phyloP scores from a whole-genome alignment of 2,888 invertebrate genomes.

The Tineola bisselliella region DNA sequence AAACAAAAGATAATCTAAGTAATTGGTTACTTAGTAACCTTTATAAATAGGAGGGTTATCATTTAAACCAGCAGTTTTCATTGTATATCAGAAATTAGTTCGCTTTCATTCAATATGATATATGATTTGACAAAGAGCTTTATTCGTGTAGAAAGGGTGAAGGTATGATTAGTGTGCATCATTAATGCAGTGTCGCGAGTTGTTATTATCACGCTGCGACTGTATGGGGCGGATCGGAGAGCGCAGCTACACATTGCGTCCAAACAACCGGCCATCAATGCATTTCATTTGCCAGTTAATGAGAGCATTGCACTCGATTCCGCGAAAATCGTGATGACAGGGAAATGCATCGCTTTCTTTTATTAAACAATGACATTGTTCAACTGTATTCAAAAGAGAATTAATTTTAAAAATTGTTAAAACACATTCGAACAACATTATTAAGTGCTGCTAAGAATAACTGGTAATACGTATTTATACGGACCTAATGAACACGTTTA shows the following conservation, averaged over 20 bases:
- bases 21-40: too few relatives aligned
- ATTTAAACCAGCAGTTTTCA: too few relatives aligned
- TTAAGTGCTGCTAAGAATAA: background rate
- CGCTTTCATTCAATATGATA: too few relatives aligned
- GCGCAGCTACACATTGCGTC: conserved; percentile 39
- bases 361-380: conserved; percentile 5
- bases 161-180: conserved; percentile 20
- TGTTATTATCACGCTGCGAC: conserved; percentile 41
- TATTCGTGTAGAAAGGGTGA: background rate
- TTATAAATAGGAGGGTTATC: too few relatives aligned
- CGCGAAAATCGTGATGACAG: conserved; percentile 4
- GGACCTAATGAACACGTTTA: background rate
- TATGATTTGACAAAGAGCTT: background rate
- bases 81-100: too few relatives aligned
- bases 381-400: background rate
- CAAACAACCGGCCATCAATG: conserved; percentile 26
- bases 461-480: background rate
- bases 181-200: conserved; percentile 34
- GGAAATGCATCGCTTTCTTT: conserved; percentile 4
- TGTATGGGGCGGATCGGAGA: conserved; percentile 37
- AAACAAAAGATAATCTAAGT: too few relatives aligned
- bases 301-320: conserved; percentile 20
- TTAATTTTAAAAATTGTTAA: background rate
- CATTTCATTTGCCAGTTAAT: conserved; percentile 41
- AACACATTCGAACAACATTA: background rate